These are phyloP conservation scores for Apostichopus californicus DNA, from an alignment of 35 echinoderm and acorn worm species.

Conservation along the genomic window DNA sequence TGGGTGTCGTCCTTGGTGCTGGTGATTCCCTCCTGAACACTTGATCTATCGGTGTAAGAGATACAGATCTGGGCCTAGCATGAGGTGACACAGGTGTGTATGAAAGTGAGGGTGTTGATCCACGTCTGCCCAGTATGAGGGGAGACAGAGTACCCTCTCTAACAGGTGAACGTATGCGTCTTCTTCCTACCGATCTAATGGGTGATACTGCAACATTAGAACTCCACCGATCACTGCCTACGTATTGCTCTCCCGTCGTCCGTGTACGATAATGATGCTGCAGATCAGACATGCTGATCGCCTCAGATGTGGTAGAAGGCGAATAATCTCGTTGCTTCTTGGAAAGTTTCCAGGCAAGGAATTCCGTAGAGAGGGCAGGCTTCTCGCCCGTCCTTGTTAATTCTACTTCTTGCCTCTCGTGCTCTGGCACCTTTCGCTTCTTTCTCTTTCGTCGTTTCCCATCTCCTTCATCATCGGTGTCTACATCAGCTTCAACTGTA, in stretches of 20 bases:
- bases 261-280: conserved; percentile 38
- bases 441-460: conserved; percentile 24
- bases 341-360: conserved; percentile 11
- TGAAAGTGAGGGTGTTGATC: conserved; percentile 40
- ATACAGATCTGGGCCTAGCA: conserved; percentile 31
- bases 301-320: conserved; percentile 47
- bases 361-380: conserved; percentile 36
- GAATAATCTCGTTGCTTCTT: conserved; percentile 48
- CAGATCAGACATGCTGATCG: conserved; percentile 15
- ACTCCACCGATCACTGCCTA: conserved; percentile 22
- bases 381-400: conserved; percentile 1
- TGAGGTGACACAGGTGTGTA: conserved; percentile 30
- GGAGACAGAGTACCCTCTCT: conserved; percentile 20
- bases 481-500: conserved; percentile 85
- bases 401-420: background rate
- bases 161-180: conserved; percentile 2
- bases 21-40: background rate
- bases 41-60: conserved; percentile 18
- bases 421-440: conserved; percentile 31
- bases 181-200: background rate
- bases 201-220: conserved; percentile 35
- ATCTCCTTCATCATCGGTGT: conserved; percentile 76
- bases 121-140: conserved; percentile 14
- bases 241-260: conserved; percentile 15
- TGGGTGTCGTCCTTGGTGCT: background rate